Evolutionary conservation across 2,797 vertebrate species (phyloP), one percentile per base, ranked within the genome.

Genomic region (Acanthurus leucopareius): DNA sequence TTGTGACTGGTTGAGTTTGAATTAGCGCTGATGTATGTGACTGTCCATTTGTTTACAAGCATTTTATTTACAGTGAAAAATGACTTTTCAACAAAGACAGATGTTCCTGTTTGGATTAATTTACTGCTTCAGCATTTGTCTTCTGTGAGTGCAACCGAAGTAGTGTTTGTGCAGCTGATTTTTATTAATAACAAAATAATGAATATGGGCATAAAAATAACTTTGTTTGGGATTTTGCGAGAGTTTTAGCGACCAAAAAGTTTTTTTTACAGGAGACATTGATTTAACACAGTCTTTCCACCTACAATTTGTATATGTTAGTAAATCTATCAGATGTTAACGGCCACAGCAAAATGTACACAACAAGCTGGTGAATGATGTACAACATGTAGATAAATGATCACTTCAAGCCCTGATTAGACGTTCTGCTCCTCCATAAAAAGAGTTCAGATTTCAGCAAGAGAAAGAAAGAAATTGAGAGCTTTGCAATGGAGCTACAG

Each of bases 91-190:
- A 54, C 47, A 19, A 25, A 32, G 53, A 32, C 15, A 10, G 15
- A 2, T 64, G 42, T 56, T 67, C 45, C n/a, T 1, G 32, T 69
- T 77, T n/a, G 32, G 28, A n/a, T 2, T 56, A 25, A 32, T 5
- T n/a, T n/a, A 38, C 54, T 35, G 35, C 56, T 58, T 38, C 38
- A 61, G 58, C 38, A 15, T 40, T 32, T 17, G 13, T 10, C 8
- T 32, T 45, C n/a, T 40, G 60, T 10, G 35, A 52, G n/a, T 25
- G 16, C 32, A 72, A 40, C n/a, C 17, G 5, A 51, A 69, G 68
- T 89, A 84, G 83, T 84, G 86, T 86, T 82, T 72, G 44, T 52
- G 28, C 7, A 15, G 56, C 4, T 9, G 17, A 62, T 15, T 53
- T 20, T 7, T 25, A 14, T 14, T n/a, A 9, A n/a, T 25, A 14